Base-by-base conservation (phyloP, 2,113 vertebrate genomes). In the Atrichornis clamosus region DNA sequence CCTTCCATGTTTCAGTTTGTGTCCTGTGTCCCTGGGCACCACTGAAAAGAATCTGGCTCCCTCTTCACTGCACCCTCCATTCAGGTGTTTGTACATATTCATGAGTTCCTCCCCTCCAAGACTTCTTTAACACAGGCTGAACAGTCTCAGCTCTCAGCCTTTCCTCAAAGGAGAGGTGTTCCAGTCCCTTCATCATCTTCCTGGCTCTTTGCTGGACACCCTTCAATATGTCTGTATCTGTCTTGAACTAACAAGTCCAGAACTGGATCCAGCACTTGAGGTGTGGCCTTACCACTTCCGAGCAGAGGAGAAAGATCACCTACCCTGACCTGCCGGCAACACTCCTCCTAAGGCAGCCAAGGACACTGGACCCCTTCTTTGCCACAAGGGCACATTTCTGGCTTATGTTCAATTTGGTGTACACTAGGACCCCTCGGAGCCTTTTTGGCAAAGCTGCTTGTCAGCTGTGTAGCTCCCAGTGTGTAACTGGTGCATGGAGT, bases 141-240 rank as follows among this genome's bases (percentile, higher is more conserved):
- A 30, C 7, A 49, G 19, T 20, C 20, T 49, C 62, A 84, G n/a
- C 8, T 84, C 35, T n/a, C 39, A 67, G 32, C 3, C 60, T 63
- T 35, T 62, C n/a, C 32, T 89, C 32, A 53, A 2, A 53, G 27
- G 4, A 76, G 6, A 68, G 11, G 23, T 33, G 33, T 13, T 56
- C 30, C 30, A 26, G 24, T 28, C 19, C n/a, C 32, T 70, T 44
- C 50, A 49, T 5, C 24, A 35, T 12, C 24, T 68, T 44, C 17
- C 28, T 13, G 20, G 28, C 10, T 26, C 26, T 78, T 67, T 0
- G 0, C 11, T 37, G 17, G 10, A 84, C 10, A 23, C 28, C 3
- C 22, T 44, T 22, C 41, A 41, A 2, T 24, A 65, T 1, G 4
- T 56, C 50, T 4, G 0, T 10, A 22, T 10, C 8, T 53, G 13